A percentile compares a stretch with the other conserved stretches of the same genome.
Conservation (phyloP, 2,113 vertebrate species). For the Dissostichus mawsoni region DNA sequence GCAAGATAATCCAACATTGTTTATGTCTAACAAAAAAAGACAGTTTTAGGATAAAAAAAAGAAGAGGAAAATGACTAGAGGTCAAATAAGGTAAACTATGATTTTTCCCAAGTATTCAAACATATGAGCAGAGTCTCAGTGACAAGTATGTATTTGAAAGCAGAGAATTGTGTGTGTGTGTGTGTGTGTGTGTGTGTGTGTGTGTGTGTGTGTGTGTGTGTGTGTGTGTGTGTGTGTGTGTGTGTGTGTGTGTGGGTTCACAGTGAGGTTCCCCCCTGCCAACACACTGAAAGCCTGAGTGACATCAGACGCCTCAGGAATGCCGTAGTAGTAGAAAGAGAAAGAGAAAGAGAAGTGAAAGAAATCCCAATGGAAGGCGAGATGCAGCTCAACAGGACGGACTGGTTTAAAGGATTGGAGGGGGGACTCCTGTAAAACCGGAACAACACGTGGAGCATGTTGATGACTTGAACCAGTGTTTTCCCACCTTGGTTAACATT, state of each 20-base stretch:
- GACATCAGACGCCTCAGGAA: slow-evolving; percentile 60
- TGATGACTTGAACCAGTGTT: neutral
- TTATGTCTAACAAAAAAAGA: neutral
- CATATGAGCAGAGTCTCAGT: neutral
- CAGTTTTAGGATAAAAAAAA: neutral
- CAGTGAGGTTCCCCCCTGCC: neutral
- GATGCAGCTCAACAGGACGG: slow-evolving; percentile 52
- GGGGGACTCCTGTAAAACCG: slow-evolving; percentile 37
- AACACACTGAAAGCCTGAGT: slow-evolving; percentile 18
- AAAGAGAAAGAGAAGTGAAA: slow-evolving; percentile 20
- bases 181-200: slow-evolving; percentile 18
- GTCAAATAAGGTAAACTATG: neutral
- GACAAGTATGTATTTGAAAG: neutral
- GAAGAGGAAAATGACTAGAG: neutral
- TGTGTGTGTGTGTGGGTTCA: neutral
- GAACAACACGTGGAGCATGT: slow-evolving; percentile 5
- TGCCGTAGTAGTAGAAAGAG: slow-evolving; percentile 19
- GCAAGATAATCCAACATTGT: neutral
- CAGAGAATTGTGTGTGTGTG: neutral
- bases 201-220: neutral
- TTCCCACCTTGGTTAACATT: neutral
- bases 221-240: neutral
- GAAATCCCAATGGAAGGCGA: slow-evolving; percentile 31
- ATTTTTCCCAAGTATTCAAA: neutral
- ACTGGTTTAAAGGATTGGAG: slow-evolving; percentile 53